A percentile compares a stretch with the other conserved stretches of the same genome.
These are phyloP conservation scores for Acrocephalus scirpaceus DNA, from an alignment of 2,797 vertebrate species.

Conservation along the genomic window DNA sequence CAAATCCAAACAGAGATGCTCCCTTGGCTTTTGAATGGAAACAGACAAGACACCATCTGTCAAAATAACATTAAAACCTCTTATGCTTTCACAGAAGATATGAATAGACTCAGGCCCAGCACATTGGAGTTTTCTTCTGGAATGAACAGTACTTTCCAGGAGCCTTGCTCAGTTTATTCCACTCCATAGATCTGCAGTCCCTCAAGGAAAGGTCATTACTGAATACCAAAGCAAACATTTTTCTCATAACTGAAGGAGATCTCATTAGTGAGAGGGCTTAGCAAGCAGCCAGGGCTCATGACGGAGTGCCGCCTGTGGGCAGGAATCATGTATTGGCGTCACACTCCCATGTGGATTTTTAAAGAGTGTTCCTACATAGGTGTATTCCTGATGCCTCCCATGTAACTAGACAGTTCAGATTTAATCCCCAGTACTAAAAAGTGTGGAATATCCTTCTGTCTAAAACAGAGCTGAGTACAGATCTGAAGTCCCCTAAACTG, in stretches of 20 bases:
- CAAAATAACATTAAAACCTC: conserved; percentile 13
- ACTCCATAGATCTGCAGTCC: not conserved
- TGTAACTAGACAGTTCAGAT: not conserved
- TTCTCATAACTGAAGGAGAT: not conserved
- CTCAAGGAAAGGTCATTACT: not conserved
- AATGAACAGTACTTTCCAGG: not conserved
- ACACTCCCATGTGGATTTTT: not conserved
- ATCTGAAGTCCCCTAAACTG: not conserved
- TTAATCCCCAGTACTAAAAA: not conserved
- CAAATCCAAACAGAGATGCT: conserved; percentile 7
- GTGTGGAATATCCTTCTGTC: not conserved
- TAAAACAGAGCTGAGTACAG: not conserved
- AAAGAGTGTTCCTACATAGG: not conserved
- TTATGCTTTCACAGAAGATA: not conserved
- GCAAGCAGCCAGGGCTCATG: not conserved
- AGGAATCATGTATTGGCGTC: not conserved
- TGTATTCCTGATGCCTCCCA: not conserved
- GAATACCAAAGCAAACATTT: not conserved
- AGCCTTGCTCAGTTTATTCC: not conserved
- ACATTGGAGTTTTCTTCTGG: not conserved
- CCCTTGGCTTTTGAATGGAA: conserved; percentile 7
- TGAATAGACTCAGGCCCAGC: not conserved
- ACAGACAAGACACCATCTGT: not conserved
- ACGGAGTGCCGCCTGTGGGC: not conserved
- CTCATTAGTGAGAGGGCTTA: not conserved